Conservation (phyloP, 2,888 invertebrate species). For the Caenorhabditis sp. region DNA sequence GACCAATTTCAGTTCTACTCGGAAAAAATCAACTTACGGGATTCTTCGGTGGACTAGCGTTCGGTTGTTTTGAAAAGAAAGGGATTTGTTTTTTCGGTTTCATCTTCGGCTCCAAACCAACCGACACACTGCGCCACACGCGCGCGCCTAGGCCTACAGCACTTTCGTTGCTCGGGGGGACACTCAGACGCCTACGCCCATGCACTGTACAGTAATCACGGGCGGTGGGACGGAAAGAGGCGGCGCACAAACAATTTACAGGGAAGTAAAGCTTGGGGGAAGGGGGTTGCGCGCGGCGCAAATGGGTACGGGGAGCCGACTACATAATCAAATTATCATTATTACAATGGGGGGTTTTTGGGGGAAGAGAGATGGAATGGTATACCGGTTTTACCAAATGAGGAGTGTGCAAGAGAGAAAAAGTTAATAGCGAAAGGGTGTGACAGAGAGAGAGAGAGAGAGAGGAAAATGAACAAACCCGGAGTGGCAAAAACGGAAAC, state of each 20-base stretch:
- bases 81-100: conserved; percentile 1
- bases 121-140: conserved; percentile 38
- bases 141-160: conserved; percentile 30
- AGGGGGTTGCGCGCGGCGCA: conserved; percentile 38
- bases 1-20: conserved; percentile 13
- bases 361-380: conserved; percentile 23
- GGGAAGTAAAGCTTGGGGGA: conserved; percentile 6
- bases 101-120: conserved; percentile 22
- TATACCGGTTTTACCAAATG: conserved; percentile 34
- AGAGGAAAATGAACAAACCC: conserved; percentile 15
- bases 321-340: conserved; percentile 25
- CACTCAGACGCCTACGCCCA: conserved; percentile 14
- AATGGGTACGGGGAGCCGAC: conserved; percentile 8
- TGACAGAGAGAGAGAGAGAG: conserved; percentile 5
- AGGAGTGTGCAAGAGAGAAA: conserved; percentile 3
- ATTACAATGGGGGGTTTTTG: conserved; percentile 6
- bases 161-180: conserved; percentile 9
- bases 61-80: conserved; percentile 23
- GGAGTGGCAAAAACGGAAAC: conserved; percentile 18
- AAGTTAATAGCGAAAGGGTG: conserved; percentile 31
- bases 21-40: conserved; percentile 13
- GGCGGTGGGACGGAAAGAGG: neutral
- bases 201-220: too few species aligned
- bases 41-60: conserved; percentile 31
- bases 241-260: neutral